Conservation (phyloP, 2,888 invertebrate genomes). For the Polyommatus iphigenia region DNA sequence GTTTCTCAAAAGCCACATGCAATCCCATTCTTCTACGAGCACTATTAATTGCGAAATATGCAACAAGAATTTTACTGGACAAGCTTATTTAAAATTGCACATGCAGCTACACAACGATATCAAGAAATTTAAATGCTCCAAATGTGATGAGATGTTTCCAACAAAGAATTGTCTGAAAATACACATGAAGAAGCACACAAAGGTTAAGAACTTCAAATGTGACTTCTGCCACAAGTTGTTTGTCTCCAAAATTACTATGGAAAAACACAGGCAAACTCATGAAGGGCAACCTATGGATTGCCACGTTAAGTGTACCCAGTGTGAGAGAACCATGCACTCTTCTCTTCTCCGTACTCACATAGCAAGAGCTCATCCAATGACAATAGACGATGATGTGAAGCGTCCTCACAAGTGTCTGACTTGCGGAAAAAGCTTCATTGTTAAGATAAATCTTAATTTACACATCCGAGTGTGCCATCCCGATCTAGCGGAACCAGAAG, state of each 20-base stretch:
- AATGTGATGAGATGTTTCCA: constrained; percentile 74
- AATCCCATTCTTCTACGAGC: constrained; percentile 67
- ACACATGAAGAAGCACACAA: constrained; percentile 76
- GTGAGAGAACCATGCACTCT: constrained; percentile 71
- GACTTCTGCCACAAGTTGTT: constrained; percentile 71
- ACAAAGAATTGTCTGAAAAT: constrained; percentile 73
- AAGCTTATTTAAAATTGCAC: constrained; percentile 72
- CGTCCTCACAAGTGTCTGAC: constrained; percentile 72
- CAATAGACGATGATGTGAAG: constrained; percentile 69
- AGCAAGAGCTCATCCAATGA: constrained; percentile 62
- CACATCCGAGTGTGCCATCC: constrained; percentile 75
- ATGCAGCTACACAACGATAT: constrained; percentile 76
- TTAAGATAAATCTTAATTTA: constrained; percentile 71
- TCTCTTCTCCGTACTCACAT: constrained; percentile 67
- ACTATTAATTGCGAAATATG: constrained; percentile 75
- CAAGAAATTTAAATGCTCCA: constrained; percentile 73
- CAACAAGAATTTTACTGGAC: constrained; percentile 69
- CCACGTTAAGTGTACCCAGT: constrained; percentile 71
- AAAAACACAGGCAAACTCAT: constrained; percentile 68
- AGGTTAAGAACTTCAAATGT: constrained; percentile 75
- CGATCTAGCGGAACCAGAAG: constrained; percentile 69
- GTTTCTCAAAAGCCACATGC: constrained; percentile 75
- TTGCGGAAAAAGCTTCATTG: constrained; percentile 73
- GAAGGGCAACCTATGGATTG: constrained; percentile 73
- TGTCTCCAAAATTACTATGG: constrained; percentile 75